phyloP scores from a whole-genome alignment of 2,888 invertebrate genomes.

The Resseliella maxima region DNA sequence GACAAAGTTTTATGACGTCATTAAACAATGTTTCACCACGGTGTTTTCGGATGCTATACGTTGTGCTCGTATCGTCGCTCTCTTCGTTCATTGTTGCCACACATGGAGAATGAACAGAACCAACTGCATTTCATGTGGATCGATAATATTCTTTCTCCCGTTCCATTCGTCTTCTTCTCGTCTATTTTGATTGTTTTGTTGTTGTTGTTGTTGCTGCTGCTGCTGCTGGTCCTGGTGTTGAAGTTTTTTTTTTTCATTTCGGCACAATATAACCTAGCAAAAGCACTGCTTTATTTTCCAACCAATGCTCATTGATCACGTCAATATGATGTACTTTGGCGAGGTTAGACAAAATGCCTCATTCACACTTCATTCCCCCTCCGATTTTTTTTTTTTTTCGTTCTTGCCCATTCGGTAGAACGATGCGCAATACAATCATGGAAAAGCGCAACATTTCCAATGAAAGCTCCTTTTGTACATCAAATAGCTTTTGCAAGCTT shows the following conservation, averaged over 20 bases:
- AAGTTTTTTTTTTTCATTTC: background rate
- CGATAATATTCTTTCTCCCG: conserved; percentile 11
- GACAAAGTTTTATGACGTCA: conserved; percentile 38
- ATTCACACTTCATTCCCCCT: background rate
- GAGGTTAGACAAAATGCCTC: background rate
- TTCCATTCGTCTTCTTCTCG: background rate
- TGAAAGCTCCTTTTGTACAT: background rate
- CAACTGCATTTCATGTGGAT: background rate
- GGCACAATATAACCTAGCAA: background rate
- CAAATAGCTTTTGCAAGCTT: no score
- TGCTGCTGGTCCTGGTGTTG: background rate
- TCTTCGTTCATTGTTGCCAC: background rate
- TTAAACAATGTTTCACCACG: conserved; percentile 16
- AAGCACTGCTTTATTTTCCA: background rate
- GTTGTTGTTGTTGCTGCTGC: background rate
- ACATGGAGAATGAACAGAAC: background rate
- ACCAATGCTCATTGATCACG: conserved; percentile 42
- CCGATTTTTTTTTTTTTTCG: background rate
- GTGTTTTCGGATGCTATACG: conserved; percentile 26
- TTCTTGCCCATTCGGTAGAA: background rate
- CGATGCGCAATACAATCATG: background rate
- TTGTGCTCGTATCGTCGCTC: background rate
- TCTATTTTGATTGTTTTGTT: no score
- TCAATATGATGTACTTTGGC: background rate
- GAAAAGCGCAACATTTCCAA: background rate